Conservation (phyloP, 2,113 vertebrate species). For the Platysternon megacephalum region DNA sequence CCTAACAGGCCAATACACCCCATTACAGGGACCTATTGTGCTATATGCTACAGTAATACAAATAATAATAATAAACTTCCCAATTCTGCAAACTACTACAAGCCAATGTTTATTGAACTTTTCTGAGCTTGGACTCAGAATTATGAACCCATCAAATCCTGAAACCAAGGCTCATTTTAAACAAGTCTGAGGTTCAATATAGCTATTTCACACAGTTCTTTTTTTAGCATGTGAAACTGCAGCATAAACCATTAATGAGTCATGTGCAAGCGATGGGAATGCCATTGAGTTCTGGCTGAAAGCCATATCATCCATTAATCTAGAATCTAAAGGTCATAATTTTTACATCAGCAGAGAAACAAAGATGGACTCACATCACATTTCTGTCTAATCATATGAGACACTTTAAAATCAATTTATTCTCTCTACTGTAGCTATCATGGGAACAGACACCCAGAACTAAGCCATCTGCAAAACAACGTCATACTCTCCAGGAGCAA, state of each 20-base stretch:
- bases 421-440: neutral
- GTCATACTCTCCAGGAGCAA: neutral
- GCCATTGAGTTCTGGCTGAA: neutral
- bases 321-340: constrained; percentile 40
- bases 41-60: neutral
- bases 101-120: neutral
- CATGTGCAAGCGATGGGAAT: neutral
- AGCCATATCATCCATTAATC: constrained; percentile 42
- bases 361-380: constrained; percentile 3
- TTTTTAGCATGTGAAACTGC: neutral
- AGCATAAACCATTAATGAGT: constrained; percentile 33
- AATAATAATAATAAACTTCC: neutral
- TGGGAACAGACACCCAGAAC: neutral
- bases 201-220: neutral
- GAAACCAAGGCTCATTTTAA: neutral
- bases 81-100: neutral
- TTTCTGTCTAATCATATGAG: constrained; percentile 29
- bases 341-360: constrained; percentile 3
- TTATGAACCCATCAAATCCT: neutral
- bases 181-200: neutral
- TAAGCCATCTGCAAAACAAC: neutral
- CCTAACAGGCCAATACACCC: neutral
- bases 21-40: neutral
- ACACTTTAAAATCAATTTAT: constrained; percentile 27
- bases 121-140: neutral